These are phyloP conservation scores for Misgurnus mizolepis DNA, from an alignment of 2,113 vertebrate genomes.

Conservation along the genomic window DNA sequence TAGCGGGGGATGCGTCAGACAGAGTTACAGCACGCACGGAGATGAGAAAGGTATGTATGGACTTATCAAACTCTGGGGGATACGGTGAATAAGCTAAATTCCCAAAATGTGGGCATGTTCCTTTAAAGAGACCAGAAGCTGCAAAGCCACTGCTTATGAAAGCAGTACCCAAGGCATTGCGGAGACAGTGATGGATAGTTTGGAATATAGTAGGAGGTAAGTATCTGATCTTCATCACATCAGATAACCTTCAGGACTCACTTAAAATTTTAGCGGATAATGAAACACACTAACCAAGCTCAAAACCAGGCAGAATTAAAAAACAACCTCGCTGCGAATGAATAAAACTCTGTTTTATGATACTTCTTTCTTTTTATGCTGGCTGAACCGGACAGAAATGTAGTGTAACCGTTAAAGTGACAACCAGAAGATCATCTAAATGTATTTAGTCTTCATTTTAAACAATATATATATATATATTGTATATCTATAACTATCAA, in stretches of 20 bases:
- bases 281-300: not conserved
- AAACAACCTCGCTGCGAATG: not conserved
- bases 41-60: too few species aligned
- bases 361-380: not conserved
- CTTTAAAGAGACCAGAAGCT: conserved; percentile 48
- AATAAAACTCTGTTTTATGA: not conserved
- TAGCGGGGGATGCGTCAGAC: too few species aligned
- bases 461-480: too few species aligned
- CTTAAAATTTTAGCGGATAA: conserved; percentile 13
- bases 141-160: not conserved
- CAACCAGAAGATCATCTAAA: too few species aligned
- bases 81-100: too few species aligned
- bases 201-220: not conserved
- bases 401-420: too few species aligned
- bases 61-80: too few species aligned
- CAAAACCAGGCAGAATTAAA: not conserved
- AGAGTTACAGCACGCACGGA: too few species aligned
- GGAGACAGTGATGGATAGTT: conserved; percentile 5
- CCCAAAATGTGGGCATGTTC: too few species aligned
- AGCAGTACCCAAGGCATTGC: conserved; percentile 2
- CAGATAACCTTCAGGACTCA: conserved; percentile 30
- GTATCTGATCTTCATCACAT: conserved; percentile 25
- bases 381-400: not conserved
- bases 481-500: too few species aligned
- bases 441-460: too few species aligned